phyloP scores from a whole-genome alignment of 1,140 invertebrate species.

The Schlechtendalia chinensis region DNA sequence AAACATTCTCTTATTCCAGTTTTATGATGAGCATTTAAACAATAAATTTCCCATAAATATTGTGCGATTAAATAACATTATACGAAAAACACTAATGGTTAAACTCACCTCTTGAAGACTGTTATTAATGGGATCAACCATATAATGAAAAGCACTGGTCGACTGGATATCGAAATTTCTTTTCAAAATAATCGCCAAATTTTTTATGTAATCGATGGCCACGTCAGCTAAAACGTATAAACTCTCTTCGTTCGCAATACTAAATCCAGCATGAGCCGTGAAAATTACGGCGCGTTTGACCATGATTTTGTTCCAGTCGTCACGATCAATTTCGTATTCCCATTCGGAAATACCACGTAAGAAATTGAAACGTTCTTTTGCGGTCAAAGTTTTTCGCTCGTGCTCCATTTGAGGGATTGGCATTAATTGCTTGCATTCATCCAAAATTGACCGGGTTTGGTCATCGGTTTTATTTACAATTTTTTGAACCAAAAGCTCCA shows the following conservation, averaged over 20 bases:
- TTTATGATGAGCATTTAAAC: too few relatives aligned
- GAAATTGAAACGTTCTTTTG: neutral
- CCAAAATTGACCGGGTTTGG: neutral
- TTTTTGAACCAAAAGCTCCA: slow-evolving; percentile 8
- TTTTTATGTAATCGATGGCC: slow-evolving; percentile 21
- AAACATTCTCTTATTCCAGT: too few relatives aligned
- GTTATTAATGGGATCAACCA: neutral
- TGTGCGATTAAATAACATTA: neutral
- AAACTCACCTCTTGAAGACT: slow-evolving; percentile 25
- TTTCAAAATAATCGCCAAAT: slow-evolving; percentile 31
- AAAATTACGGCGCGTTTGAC: slow-evolving; percentile 17
- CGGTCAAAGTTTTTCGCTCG: neutral
- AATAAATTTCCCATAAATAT: too few relatives aligned
- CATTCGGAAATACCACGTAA: neutral
- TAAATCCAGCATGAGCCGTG: slow-evolving; percentile 39
- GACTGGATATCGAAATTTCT: slow-evolving; percentile 31
- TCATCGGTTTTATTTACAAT: neutral
- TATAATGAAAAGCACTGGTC: neutral
- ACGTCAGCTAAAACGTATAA: slow-evolving; percentile 30
- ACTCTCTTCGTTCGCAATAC: slow-evolving; percentile 32
- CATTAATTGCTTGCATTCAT: slow-evolving; percentile 22
- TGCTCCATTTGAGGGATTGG: slow-evolving; percentile 23
- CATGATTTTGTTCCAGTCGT: slow-evolving; percentile 37
- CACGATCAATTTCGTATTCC: slow-evolving; percentile 20
- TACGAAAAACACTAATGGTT: neutral